phyloP scores from a whole-genome alignment of 2,797 vertebrate genomes.

The Hemibagrus guttatus region DNA sequence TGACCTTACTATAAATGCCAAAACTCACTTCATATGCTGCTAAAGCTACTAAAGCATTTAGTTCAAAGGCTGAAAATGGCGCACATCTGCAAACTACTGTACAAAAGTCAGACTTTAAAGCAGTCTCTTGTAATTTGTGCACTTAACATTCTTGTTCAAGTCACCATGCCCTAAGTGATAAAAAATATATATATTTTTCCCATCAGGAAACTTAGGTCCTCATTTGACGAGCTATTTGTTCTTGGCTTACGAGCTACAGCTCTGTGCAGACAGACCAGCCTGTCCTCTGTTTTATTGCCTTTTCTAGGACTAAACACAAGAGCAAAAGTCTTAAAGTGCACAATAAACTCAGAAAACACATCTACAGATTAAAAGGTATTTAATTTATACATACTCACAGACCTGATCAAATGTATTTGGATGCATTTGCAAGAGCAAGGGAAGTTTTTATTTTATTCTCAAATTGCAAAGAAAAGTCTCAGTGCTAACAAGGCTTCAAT shows the following conservation, averaged over 20 bases:
- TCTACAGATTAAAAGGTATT: too few species aligned
- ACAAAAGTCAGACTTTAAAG: constrained; percentile 3
- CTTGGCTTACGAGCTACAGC: too few species aligned
- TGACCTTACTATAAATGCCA: constrained; percentile 52
- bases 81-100: not conserved
- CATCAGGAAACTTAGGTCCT: not conserved
- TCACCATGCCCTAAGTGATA: not conserved
- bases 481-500: not conserved
- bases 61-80: constrained; percentile 12
- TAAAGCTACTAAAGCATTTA: constrained; percentile 18
- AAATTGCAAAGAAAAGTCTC: not conserved
- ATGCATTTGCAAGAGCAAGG: not conserved
- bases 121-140: constrained; percentile 6
- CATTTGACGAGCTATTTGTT: too few species aligned
- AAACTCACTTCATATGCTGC: constrained; percentile 26
- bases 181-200: not conserved
- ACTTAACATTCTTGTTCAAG: not conserved
- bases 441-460: not conserved
- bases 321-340: too few species aligned
- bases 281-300: not conserved
- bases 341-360: too few species aligned
- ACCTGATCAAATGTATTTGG: not conserved
- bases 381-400: not conserved
- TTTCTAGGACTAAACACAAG: too few species aligned
- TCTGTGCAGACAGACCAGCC: not conserved